phyloP scores from a whole-genome alignment of 1,140 invertebrate species.

The Gonioctena quinquepunctata region DNA sequence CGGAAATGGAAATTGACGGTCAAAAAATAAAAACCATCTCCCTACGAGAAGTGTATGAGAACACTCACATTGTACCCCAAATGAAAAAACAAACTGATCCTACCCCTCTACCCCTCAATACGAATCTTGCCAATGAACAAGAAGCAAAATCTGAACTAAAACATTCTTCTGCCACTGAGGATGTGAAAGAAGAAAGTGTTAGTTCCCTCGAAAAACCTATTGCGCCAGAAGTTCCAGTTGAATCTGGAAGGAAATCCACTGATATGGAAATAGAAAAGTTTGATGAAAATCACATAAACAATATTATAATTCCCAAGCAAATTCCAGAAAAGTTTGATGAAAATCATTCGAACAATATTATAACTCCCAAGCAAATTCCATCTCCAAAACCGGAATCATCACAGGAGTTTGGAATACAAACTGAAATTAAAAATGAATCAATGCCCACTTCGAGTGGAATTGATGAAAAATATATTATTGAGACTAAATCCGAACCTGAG shows the following conservation, averaged over 20 bases:
- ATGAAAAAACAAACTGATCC: constrained; percentile 56
- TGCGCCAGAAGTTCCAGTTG: constrained; percentile 34
- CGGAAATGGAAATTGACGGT: constrained; percentile 54
- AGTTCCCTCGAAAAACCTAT: constrained; percentile 35
- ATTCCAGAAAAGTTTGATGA: constrained; percentile 34
- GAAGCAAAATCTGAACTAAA: background rate
- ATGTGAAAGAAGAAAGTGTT: constrained; percentile 25
- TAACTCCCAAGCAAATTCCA: no score
- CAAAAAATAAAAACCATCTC: constrained; percentile 54
- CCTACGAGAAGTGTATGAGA: constrained; percentile 49
- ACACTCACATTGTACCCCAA: constrained; percentile 28
- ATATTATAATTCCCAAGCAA: constrained; percentile 8
- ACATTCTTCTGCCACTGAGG: background rate
- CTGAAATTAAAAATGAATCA: background rate
- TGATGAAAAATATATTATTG: background rate
- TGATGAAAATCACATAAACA: constrained; percentile 23
- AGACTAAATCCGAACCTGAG: background rate
- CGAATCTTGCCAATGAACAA: constrained; percentile 21
- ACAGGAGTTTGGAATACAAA: background rate
- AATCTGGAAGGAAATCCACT: constrained; percentile 36
- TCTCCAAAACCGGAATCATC: background rate
- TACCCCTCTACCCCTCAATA: constrained; percentile 16
- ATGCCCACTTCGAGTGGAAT: background rate
- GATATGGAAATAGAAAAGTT: constrained; percentile 47
- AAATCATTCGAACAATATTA: constrained; percentile 10